Base-by-base conservation (phyloP, 2,797 vertebrate species). In the Malacoctenus gilli region DNA sequence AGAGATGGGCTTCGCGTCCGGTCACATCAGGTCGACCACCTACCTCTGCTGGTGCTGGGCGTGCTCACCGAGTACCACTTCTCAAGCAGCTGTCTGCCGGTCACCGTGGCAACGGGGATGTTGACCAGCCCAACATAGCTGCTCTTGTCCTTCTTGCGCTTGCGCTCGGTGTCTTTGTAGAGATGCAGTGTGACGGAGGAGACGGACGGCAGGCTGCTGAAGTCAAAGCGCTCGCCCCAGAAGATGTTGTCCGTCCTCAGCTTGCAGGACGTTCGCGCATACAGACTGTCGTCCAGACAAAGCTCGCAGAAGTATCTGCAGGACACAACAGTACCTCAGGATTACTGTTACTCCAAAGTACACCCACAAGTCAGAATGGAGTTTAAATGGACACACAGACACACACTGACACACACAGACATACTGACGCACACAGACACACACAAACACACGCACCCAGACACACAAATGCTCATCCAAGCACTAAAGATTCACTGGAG, bases 151-250 rank as follows among this genome's bases (percentile, higher is more conserved):
- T 98, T 98, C 72, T 96, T 98, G 79, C 95, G 95, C 83, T 96
- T 98, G 85, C 97, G 94, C 85, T 99, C 96, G 0, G 93, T 92
- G 38, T 99, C 97, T 72, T 98, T 98, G 85, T 99, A 99, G 62
- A 99, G 93, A 72, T 99, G 97, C 55, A 98, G 93, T 0, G 95
- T 98, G 87, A 99, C 80, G 62, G 92, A 94, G 31, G 89, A 78
- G 25, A 96, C 49, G 1, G 90, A 74, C 0, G 96, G 95, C 56
- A 99, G 92, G 30, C 93, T 91, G 61, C 92, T 93, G 82, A 99
- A 99, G 84, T 98, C 95, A 9, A 99, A 99, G 72, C 96, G 94
- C 65, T 99, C 97, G 0, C 97, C 96, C 96, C 97, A 99, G 77
- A 98, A 99, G 18, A 99, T 93, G 76, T 95, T 98, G 77, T 98